phyloP scores from a whole-genome alignment of 2,797 vertebrate species.

The Anas bernieri region DNA sequence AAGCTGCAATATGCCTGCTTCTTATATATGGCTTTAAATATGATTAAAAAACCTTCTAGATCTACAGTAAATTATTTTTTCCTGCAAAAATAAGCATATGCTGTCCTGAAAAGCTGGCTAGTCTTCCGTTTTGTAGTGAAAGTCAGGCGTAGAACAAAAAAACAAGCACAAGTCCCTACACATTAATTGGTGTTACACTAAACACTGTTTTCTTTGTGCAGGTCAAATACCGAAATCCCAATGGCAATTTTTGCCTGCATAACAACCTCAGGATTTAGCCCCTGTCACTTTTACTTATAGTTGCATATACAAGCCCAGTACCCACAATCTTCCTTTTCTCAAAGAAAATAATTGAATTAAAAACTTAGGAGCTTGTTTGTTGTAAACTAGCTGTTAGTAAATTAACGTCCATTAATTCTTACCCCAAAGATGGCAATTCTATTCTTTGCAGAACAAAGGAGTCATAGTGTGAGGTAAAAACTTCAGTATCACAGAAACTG shows the following conservation, averaged over 20 bases:
- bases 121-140: neutral
- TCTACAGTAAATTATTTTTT: neutral
- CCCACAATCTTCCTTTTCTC: neutral
- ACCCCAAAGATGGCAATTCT: neutral
- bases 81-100: neutral
- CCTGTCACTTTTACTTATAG: neutral
- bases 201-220: neutral
- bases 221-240: neutral
- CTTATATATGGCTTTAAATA: neutral
- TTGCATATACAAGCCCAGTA: neutral
- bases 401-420: constrained; percentile 1
- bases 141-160: neutral
- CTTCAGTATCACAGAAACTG: neutral
- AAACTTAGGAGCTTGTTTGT: neutral
- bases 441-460: neutral
- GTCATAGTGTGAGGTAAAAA: neutral
- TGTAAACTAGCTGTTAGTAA: neutral
- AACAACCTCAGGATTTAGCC: neutral
- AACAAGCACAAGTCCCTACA: neutral
- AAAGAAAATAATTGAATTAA: neutral
- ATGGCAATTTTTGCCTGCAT: neutral
- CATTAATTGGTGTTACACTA: neutral
- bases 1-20: neutral
- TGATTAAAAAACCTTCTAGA: neutral
- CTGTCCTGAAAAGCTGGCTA: neutral